phyloP scores from a whole-genome alignment of 2,888 invertebrate species.

The Noctua pronuba region DNA sequence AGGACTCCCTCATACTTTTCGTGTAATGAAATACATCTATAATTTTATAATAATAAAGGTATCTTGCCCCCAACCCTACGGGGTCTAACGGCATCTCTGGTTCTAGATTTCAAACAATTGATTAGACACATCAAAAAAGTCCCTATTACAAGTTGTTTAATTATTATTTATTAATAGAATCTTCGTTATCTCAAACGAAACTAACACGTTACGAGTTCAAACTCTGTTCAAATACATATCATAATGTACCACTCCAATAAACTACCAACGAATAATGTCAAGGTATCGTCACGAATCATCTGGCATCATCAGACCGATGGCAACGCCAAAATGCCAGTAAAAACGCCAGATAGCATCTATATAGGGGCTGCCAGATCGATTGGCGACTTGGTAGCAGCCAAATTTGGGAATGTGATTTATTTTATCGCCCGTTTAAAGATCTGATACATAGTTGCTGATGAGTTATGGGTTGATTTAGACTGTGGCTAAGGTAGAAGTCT shows the following conservation, averaged over 20 bases:
- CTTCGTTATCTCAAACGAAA: background rate
- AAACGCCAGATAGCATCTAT: conserved; percentile 63
- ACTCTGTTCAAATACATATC: conserved; percentile 46
- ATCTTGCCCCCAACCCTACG: background rate
- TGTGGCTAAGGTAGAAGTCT: too few species aligned
- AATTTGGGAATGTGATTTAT: conserved; percentile 53
- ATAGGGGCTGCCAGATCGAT: conserved; percentile 60
- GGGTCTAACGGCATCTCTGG: background rate
- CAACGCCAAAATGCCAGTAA: conserved; percentile 72
- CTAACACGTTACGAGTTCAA: conserved; percentile 34
- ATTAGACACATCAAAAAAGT: background rate
- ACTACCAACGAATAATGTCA: conserved; percentile 73
- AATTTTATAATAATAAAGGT: background rate
- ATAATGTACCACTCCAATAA: conserved; percentile 48
- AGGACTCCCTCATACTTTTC: background rate
- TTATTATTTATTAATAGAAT: background rate
- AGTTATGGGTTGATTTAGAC: background rate
- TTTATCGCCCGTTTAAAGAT: conserved; percentile 36
- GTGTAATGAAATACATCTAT: background rate
- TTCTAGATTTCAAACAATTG: background rate
- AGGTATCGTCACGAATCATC: conserved; percentile 76
- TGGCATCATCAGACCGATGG: conserved; percentile 74
- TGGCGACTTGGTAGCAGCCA: conserved; percentile 33
- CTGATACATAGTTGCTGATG: background rate
- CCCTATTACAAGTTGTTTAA: background rate